These are phyloP conservation scores for Chrysolina oricalcia DNA, from an alignment of 2,888 invertebrate species.

Conservation along the genomic window DNA sequence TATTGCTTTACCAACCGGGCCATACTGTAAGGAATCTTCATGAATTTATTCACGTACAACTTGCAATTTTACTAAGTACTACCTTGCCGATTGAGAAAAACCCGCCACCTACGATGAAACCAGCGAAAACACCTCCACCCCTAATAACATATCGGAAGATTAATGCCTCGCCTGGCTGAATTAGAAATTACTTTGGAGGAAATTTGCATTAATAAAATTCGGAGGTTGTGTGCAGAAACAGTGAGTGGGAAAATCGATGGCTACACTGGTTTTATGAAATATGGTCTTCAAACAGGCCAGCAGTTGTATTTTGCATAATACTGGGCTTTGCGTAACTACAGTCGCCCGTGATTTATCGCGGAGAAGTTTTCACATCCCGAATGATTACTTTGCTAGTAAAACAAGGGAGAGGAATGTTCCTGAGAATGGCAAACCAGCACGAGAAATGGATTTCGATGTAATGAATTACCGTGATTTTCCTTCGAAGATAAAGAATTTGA, in stretches of 20 bases:
- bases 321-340: slow-evolving; percentile 57
- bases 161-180: slow-evolving; percentile 29
- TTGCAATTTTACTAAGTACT: not conserved
- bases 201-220: slow-evolving; percentile 48
- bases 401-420: not conserved
- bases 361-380: slow-evolving; percentile 29
- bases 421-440: not conserved
- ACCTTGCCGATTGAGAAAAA: not conserved
- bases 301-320: slow-evolving; percentile 59
- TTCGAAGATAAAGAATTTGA: too few relatives aligned
- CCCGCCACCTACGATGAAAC: not conserved
- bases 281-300: slow-evolving; percentile 49
- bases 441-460: not conserved
- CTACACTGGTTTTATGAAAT: slow-evolving; percentile 51
- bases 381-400: slow-evolving; percentile 1
- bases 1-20: too few relatives aligned
- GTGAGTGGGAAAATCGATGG: slow-evolving; percentile 47
- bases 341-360: slow-evolving; percentile 39
- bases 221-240: slow-evolving; percentile 41
- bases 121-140: not conserved
- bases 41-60: not conserved
- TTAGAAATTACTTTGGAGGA: slow-evolving; percentile 41
- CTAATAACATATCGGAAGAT: slow-evolving; percentile 7
- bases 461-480: too few relatives aligned
- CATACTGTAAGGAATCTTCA: not conserved